phyloP scores from a whole-genome alignment of 2,797 vertebrate species.

The Mormyrops attenuatus region DNA sequence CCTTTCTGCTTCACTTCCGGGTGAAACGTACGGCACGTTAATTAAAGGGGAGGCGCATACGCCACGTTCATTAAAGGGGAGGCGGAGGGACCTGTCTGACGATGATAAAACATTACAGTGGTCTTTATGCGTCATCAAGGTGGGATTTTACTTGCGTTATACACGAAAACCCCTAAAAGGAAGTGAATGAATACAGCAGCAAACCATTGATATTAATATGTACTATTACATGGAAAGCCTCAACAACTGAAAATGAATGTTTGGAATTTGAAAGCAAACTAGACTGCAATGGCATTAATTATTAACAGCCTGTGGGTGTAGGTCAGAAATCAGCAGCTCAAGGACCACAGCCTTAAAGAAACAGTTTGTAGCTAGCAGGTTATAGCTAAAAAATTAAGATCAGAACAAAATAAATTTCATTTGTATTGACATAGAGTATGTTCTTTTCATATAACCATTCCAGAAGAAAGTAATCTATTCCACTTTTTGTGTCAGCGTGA shows the following conservation, averaged over 20 bases:
- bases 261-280: background rate
- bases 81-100: background rate
- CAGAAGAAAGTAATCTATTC: background rate
- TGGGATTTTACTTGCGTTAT: background rate
- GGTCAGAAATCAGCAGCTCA: background rate
- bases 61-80: slow-evolving; percentile 4
- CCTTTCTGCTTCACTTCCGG: slow-evolving; percentile 23
- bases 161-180: background rate
- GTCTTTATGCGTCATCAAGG: background rate
- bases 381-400: background rate
- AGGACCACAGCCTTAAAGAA: background rate
- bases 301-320: background rate
- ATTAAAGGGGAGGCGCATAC: slow-evolving; percentile 13
- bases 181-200: background rate
- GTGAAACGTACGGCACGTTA: slow-evolving; percentile 15
- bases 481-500: background rate
- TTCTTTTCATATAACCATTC: background rate
- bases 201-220: background rate
- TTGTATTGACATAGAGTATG: background rate
- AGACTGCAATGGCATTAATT: background rate
- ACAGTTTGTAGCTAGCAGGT: background rate
- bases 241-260: background rate
- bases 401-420: background rate
- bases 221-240: background rate
- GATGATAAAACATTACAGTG: background rate